phyloP scores from a whole-genome alignment of 2,888 invertebrate species.

The Oeneis ivallda region DNA sequence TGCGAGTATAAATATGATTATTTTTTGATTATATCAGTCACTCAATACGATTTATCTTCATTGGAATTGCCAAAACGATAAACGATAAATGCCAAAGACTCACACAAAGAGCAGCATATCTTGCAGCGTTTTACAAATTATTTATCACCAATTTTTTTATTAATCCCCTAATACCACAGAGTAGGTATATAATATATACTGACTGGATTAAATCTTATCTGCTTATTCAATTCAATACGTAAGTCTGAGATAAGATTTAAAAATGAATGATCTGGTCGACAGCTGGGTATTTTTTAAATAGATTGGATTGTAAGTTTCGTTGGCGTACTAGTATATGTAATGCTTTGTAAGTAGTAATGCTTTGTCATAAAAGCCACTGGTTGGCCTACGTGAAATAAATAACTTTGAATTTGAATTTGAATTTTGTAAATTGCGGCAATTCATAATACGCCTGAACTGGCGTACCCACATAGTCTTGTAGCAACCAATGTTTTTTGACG shows the following conservation, averaged over 20 bases:
- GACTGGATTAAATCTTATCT: neutral
- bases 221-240: conserved; percentile 4
- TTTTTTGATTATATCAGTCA: conserved; percentile 10
- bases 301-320: too few relatives aligned
- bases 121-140: neutral
- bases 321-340: too few relatives aligned
- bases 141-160: neutral
- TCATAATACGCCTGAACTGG: too few relatives aligned
- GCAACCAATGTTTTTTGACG: too few relatives aligned
- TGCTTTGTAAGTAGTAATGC: too few relatives aligned
- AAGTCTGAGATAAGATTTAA: neutral
- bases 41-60: neutral
- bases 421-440: too few relatives aligned
- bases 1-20: neutral
- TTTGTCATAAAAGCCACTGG: too few relatives aligned
- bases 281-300: too few relatives aligned
- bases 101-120: neutral
- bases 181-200: neutral
- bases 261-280: neutral
- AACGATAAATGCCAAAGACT: neutral
- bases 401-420: too few relatives aligned
- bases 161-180: too few relatives aligned
- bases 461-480: too few relatives aligned
- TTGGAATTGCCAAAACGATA: neutral
- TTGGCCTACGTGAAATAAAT: too few relatives aligned